Evolutionary conservation across 1,140 invertebrate genomes (phyloP).

Genomic region (Drosophila biarmipes): DNA sequence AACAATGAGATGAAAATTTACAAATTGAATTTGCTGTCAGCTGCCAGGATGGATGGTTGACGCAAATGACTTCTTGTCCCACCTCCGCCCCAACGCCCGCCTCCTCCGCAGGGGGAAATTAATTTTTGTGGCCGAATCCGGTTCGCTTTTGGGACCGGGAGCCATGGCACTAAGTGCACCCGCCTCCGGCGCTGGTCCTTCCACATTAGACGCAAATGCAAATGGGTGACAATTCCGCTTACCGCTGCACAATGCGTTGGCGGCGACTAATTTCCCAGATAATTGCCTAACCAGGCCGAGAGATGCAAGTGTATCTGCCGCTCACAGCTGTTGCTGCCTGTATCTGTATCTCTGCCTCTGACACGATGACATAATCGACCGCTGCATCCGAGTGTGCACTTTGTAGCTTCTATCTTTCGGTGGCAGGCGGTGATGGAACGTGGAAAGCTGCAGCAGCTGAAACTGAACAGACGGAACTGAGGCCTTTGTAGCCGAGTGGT

Average conservation of each 20-base stretch:
- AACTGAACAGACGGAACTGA: not conserved
- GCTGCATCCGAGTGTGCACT: slow-evolving; percentile 13
- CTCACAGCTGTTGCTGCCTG: slow-evolving; percentile 19
- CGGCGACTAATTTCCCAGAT: slow-evolving; percentile 53
- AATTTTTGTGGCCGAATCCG: slow-evolving; percentile 64
- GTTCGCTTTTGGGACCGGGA: slow-evolving; percentile 28
- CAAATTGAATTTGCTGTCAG: slow-evolving; percentile 81
- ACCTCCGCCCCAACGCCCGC: not conserved
- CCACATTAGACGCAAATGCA: slow-evolving; percentile 38
- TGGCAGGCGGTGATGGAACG: slow-evolving; percentile 19
- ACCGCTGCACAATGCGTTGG: slow-evolving; percentile 28
- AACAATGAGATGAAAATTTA: slow-evolving; percentile 64
- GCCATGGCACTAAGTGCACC: slow-evolving; percentile 53
- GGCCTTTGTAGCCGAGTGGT: not conserved
- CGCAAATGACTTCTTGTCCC: slow-evolving; percentile 72
- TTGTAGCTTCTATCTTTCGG: slow-evolving; percentile 46
- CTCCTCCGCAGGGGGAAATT: slow-evolving; percentile 41
- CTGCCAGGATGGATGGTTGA: slow-evolving; percentile 75
- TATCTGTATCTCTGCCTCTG: not conserved
- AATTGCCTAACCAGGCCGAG: slow-evolving; percentile 27
- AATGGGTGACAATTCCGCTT: slow-evolving; percentile 44
- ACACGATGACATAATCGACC: slow-evolving; percentile 46
- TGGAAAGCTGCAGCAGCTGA: slow-evolving; percentile 8
- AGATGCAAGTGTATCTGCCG: slow-evolving; percentile 29
- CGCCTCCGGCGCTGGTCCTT: slow-evolving; percentile 1